phyloP scores from a whole-genome alignment of 1,140 invertebrate species.

The Drosophila arizonae region DNA sequence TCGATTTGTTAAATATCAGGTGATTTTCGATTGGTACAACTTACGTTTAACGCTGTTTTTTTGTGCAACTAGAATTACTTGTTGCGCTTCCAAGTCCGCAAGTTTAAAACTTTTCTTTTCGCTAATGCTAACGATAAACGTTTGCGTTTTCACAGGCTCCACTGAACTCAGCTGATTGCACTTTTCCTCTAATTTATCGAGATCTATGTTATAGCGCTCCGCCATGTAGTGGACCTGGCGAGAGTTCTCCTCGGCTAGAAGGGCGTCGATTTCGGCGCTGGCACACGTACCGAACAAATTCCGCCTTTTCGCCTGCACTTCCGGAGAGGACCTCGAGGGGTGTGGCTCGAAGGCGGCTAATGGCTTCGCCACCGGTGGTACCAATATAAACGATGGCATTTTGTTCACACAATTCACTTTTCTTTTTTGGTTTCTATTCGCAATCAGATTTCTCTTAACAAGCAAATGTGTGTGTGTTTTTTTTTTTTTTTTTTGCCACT shows the following conservation, averaged over 20 bases:
- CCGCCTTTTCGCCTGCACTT: conserved; percentile 1
- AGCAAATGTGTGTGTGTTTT: conserved; percentile 18
- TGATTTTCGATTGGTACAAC: conserved; percentile 10
- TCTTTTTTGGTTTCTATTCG: conserved; percentile 10
- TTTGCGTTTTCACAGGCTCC: not conserved
- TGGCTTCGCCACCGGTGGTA: not conserved
- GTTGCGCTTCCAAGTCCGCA: not conserved
- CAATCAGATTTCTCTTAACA: conserved; percentile 20
- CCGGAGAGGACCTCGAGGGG: not conserved
- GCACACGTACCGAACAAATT: conserved; percentile 48
- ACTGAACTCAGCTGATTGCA: conserved; percentile 38
- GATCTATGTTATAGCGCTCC: conserved; percentile 24
- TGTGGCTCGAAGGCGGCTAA: not conserved
- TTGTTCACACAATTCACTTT: not conserved
- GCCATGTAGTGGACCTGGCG: not conserved
- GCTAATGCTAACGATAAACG: too few species aligned
- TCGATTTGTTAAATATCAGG: not conserved
- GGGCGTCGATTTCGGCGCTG: conserved; percentile 17
- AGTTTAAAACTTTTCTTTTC: too few species aligned
- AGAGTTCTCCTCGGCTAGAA: conserved; percentile 20
- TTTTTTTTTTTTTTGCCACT: conserved; percentile 27
- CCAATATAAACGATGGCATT: conserved; percentile 19
- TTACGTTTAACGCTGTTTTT: conserved; percentile 52
- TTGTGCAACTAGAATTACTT: not conserved
- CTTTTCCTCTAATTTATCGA: conserved; percentile 9